These are phyloP conservation scores for Acipenser transmontanus DNA, from an alignment of 2,797 vertebrate genomes.

Conservation along the genomic window DNA sequence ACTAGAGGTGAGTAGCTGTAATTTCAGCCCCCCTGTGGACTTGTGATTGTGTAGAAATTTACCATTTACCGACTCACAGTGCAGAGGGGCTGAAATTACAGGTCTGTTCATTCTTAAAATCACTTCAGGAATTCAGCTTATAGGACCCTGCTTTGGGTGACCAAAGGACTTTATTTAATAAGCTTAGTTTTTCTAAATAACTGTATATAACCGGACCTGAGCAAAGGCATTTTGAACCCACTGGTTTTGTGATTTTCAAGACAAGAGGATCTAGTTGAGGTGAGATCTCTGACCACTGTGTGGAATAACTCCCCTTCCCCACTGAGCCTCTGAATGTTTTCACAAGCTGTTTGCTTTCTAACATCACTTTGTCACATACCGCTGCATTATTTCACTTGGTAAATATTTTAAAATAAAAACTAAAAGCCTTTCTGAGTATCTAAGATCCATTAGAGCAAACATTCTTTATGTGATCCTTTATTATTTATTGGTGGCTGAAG, in stretches of 20 bases:
- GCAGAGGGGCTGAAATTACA: too few relatives aligned
- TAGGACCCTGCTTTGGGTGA: too few relatives aligned
- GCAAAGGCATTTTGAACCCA: background rate
- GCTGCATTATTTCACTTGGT: constrained; percentile 71
- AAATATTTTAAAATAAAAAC: constrained; percentile 67
- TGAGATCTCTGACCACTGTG: too few relatives aligned
- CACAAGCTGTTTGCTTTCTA: constrained; percentile 47
- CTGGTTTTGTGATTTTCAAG: background rate
- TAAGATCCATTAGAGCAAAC: constrained; percentile 68
- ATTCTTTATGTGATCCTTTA: constrained; percentile 68
- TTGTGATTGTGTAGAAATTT: too few relatives aligned
- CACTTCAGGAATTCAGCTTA: too few relatives aligned
- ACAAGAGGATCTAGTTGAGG: background rate
- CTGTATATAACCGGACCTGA: background rate
- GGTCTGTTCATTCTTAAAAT: too few relatives aligned
- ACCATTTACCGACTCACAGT: too few relatives aligned
- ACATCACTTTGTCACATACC: constrained; percentile 72
- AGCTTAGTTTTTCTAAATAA: background rate
- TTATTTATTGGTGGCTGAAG: constrained; percentile 68
- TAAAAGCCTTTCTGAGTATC: constrained; percentile 70
- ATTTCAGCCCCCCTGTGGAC: too few relatives aligned
- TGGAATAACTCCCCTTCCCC: background rate
- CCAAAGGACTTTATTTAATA: too few relatives aligned
- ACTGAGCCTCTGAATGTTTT: constrained; percentile 10
- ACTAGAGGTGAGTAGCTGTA: too few relatives aligned